Conservation (phyloP, 2,113 vertebrate species). For the Triplophysa tibetana region DNA sequence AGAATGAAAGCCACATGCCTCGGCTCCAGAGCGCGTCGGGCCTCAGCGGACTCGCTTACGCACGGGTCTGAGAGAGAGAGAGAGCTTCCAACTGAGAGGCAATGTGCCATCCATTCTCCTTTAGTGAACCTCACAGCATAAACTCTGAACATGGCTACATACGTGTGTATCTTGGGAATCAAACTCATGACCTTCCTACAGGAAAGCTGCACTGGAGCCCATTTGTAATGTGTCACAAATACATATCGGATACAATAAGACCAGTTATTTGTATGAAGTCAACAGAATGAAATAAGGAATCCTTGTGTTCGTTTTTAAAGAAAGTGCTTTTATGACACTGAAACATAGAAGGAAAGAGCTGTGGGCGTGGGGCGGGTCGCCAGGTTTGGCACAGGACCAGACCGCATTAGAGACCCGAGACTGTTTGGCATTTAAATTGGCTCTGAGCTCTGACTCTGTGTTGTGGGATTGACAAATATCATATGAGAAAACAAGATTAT, state of each 20-base stretch:
- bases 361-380: slow-evolving; percentile 31
- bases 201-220: too few relatives aligned
- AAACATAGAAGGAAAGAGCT: neutral
- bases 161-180: too few relatives aligned
- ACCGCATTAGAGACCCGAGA: slow-evolving; percentile 19
- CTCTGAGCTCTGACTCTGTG: neutral
- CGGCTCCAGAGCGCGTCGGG: slow-evolving; percentile 33
- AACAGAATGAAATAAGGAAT: neutral
- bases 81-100: slow-evolving; percentile 29
- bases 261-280: neutral
- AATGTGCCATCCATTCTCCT: slow-evolving; percentile 16
- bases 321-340: neutral
- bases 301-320: neutral
- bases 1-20: slow-evolving; percentile 75
- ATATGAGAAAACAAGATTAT: slow-evolving; percentile 21
- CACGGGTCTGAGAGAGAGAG: slow-evolving; percentile 28
- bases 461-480: neutral
- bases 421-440: neutral
- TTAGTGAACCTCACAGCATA: neutral
- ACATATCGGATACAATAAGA: neutral
- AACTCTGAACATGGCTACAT: neutral
- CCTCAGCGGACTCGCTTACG: slow-evolving; percentile 32
- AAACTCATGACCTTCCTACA: too few relatives aligned
- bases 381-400: slow-evolving; percentile 31
- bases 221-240: too few relatives aligned